These are phyloP conservation scores for Otus sunia DNA, from an alignment of 2,113 vertebrate species.

Conservation along the genomic window DNA sequence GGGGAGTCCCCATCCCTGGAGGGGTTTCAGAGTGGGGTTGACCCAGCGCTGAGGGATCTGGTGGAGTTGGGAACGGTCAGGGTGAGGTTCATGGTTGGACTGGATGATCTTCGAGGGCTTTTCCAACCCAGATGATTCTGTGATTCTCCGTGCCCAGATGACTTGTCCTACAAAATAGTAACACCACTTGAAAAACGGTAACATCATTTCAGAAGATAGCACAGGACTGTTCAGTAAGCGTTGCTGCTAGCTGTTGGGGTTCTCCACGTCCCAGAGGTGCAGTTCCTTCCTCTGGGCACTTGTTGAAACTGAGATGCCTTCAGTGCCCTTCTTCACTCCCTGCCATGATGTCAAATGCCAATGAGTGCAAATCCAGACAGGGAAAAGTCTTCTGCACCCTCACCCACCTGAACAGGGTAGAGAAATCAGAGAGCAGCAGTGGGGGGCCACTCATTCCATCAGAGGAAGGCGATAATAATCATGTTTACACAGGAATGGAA, in stretches of 20 bases:
- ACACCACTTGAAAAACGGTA: not conserved
- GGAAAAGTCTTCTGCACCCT: too few species aligned
- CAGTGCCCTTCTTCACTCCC: not conserved
- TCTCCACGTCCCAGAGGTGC: not conserved
- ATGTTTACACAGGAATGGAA: not conserved
- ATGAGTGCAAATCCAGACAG: fast-evolving
- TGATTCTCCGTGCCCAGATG: not conserved
- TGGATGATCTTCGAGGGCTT: too few species aligned
- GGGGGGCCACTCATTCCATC: not conserved
- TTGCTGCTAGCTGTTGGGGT: not conserved
- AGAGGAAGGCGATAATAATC: not conserved
- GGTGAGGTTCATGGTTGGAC: too few species aligned
- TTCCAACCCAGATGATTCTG: too few species aligned
- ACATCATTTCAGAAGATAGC: too few species aligned
- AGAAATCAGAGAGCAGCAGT: not conserved
- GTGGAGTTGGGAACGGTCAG: too few species aligned
- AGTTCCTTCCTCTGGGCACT: not conserved
- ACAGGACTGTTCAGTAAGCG: not conserved
- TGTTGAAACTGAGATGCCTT: too few species aligned
- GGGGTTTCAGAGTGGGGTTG: too few species aligned
- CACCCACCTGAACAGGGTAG: too few species aligned
- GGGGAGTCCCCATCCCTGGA: too few species aligned
- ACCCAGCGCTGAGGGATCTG: too few species aligned
- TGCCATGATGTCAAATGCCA: not conserved
- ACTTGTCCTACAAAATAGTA: not conserved